Evolutionary conservation across 2,888 invertebrate species (phyloP).

Genomic region (Sphaerophoria rueppellii): DNA sequence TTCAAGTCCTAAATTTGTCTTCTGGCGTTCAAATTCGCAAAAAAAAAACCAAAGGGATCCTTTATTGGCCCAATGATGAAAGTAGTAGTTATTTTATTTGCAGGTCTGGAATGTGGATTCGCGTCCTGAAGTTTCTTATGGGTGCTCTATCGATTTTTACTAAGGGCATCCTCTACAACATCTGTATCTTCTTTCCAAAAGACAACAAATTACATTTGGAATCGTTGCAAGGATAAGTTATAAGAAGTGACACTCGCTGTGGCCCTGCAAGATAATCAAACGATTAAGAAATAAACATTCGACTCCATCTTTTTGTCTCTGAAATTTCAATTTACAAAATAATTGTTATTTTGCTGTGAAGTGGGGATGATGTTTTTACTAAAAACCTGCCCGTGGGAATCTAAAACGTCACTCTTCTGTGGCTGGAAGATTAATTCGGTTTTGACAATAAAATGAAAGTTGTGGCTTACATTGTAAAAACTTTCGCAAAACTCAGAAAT

Average conservation of each 20-base stretch:
- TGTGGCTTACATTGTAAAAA: slow-evolving; percentile 26
- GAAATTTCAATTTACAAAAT: slow-evolving; percentile 45
- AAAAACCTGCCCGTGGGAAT: neutral
- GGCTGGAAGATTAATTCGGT: slow-evolving; percentile 10
- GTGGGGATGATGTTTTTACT: neutral
- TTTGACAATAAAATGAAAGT: slow-evolving; percentile 40
- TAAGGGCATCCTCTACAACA: slow-evolving; percentile 21
- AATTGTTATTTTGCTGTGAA: slow-evolving; percentile 21
- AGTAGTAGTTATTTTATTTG: slow-evolving; percentile 46
- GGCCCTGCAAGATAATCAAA: slow-evolving; percentile 14
- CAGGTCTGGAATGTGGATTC: slow-evolving; percentile 27
- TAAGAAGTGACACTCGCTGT: slow-evolving; percentile 22
- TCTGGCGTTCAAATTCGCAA: slow-evolving; percentile 38
- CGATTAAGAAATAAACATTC: slow-evolving; percentile 7
- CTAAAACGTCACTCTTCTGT: neutral
- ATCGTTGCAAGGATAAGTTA: neutral
- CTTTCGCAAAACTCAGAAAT: slow-evolving; percentile 49
- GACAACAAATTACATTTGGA: neutral
- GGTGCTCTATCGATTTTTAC: slow-evolving; percentile 6
- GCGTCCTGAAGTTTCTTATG: slow-evolving; percentile 46
- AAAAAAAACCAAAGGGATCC: slow-evolving; percentile 5
- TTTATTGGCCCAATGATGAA: slow-evolving; percentile 38
- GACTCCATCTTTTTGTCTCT: slow-evolving; percentile 5
- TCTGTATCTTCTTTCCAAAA: neutral
- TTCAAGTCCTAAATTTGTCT: slow-evolving; percentile 49